Evolutionary conservation across 2,797 vertebrate species (phyloP).

Genomic region (Mormyrus hasselquistii): DNA sequence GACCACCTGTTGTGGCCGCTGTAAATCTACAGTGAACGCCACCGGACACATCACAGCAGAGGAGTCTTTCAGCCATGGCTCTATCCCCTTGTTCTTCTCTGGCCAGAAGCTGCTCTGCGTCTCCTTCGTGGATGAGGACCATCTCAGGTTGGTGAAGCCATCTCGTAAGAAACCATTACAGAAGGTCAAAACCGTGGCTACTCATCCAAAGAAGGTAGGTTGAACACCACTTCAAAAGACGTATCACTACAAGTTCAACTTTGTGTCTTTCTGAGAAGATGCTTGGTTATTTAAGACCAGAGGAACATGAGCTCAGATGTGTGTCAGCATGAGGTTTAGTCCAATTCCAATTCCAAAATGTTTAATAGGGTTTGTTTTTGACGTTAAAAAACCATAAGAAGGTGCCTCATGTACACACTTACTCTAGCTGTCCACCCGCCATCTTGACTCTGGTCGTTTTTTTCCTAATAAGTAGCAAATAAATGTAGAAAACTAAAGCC

Average conservation of each 20-base stretch:
- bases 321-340: background rate
- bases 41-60: conserved; percentile 6
- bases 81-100: background rate
- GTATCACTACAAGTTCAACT: background rate
- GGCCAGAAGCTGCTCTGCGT: conserved; percentile 63
- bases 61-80: background rate
- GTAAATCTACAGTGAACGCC: background rate
- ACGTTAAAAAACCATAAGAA: background rate
- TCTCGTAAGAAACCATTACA: conserved; percentile 64
- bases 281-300: background rate
- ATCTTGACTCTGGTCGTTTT: background rate
- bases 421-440: background rate
- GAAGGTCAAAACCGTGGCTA: conserved; percentile 41
- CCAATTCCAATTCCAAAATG: background rate
- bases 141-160: conserved; percentile 58
- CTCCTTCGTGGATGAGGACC: conserved; percentile 68
- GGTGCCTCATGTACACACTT: background rate
- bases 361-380: background rate
- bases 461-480: background rate
- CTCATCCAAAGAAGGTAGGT: conserved; percentile 55
- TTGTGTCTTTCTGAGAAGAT: background rate
- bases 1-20: too few relatives aligned
- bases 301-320: background rate
- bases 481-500: background rate
- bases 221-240: background rate